Evolutionary conservation across 1,140 invertebrate species (phyloP), one percentile per base, ranked within the genome.

Genomic region (Penaeus indicus): DNA sequence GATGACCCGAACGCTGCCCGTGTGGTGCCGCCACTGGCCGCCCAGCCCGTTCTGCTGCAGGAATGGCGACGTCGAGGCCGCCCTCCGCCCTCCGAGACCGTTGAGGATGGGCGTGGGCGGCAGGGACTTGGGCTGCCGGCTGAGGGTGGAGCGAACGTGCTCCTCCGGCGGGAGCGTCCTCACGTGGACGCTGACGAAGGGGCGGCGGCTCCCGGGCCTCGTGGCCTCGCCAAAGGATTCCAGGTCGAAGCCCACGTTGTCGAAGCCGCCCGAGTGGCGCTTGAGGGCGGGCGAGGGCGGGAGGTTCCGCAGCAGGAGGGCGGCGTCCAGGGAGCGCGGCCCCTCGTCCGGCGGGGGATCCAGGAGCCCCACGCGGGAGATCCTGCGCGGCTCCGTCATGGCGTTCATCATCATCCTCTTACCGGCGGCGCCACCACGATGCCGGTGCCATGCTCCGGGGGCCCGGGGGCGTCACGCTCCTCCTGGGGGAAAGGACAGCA

Each of bases 91-190:
- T 69, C 19, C 22, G 79, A 61, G 79, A 18, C 78, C 67, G 85
- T 54, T 42, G 78, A 81, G 79, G 38, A 82, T 54, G 60, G 80
- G 86, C 42, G 86, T 77, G 67, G 86, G 86, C 11, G 86, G 86
- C 21, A 88, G 86, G 27, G 86, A 88, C 61, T 82, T 81, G 67
- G 86, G 86, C 67, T 88, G 86, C 80, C 80, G 67, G 69, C n/a
- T 62, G 60, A 88, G 80, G 47, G 86, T 82, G 67, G 86, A 88
- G n/a, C 67, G 54, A 1, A 88, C 79, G 13, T 88, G 86, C 38
- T 88, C 63, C 63, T 88, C 86, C 11, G 86, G 85, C 5, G 78
- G 78, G 11, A 82, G 85, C 18, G 85, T 87, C 62, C 85, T 67
- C 22, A 72, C 62, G 47, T 87, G 63, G 22, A 87, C 85, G 63